Percentiles rank a stretch among this genome's conserved stretches.
Conservation (phyloP, 2,888 invertebrate species). For the Bellardia pandia region DNA sequence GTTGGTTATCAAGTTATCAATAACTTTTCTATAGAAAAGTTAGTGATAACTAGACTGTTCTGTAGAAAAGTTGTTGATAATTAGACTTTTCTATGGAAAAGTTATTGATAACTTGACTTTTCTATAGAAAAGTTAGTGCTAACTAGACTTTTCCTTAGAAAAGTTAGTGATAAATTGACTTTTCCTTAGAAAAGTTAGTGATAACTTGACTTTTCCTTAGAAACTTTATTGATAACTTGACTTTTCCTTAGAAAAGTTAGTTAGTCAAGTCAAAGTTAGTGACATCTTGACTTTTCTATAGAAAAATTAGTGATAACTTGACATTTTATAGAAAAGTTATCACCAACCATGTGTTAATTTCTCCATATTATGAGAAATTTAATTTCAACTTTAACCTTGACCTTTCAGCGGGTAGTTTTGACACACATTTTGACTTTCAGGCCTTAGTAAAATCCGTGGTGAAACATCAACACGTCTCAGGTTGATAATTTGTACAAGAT, state of each 20-base stretch:
- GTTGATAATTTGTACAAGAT: constrained; percentile 62
- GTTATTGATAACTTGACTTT: no score
- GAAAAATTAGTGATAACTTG: neutral
- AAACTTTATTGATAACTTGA: neutral
- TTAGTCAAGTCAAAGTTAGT: no score
- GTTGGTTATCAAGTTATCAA: no score
- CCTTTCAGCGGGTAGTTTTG: neutral
- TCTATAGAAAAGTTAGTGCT: neutral
- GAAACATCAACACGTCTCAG: constrained; percentile 51
- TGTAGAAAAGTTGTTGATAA: no score
- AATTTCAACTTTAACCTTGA: neutral
- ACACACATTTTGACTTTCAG: neutral
- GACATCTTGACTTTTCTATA: neutral
- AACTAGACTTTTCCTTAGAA: neutral
- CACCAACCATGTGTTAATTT: no score
- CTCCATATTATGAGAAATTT: neutral
- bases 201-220: neutral
- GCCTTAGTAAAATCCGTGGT: neutral
- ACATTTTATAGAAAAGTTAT: neutral
- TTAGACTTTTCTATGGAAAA: no score
- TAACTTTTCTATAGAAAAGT: no score
- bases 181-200: no score
- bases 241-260: neutral
- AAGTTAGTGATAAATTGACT: no score
- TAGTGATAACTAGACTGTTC: no score